A percentile compares a stretch with the other conserved stretches of the same genome.
Evolutionary conservation across 2,888 invertebrate species (phyloP).

Genomic region (Ophonus ardosiacus): DNA sequence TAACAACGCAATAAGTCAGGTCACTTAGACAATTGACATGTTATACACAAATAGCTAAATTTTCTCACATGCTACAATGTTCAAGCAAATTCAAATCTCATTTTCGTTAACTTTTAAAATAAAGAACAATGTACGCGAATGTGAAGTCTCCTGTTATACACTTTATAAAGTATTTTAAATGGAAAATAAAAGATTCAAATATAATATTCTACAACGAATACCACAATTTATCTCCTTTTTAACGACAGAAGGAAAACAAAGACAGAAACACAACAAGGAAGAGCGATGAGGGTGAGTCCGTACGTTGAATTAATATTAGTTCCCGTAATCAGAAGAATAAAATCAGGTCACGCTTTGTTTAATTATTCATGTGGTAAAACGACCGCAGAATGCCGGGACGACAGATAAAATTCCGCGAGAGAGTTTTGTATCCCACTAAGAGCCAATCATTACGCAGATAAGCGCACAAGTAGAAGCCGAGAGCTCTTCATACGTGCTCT

Average conservation of each 20-base stretch:
- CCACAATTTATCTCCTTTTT: not conserved
- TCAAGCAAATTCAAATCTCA: too few relatives aligned
- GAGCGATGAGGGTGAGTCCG: conserved; percentile 14
- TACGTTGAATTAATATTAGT: conserved; percentile 64
- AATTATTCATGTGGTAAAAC: conserved; percentile 63
- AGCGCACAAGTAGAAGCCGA: not conserved
- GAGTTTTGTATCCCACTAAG: conserved; percentile 42
- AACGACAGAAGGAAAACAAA: not conserved
- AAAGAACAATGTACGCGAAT: too few relatives aligned
- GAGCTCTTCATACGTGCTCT: conserved; percentile 22
- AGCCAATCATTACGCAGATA: conserved; percentile 51
- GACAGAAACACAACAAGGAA: conserved; percentile 5
- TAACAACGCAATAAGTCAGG: too few relatives aligned
- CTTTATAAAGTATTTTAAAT: too few relatives aligned
- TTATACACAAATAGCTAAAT: too few relatives aligned
- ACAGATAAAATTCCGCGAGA: conserved; percentile 12
- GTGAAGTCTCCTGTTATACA: too few relatives aligned
- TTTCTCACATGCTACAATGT: too few relatives aligned
- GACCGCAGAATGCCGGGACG: conserved; percentile 22
- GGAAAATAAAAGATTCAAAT: not conserved
- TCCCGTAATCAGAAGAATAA: conserved; percentile 63
- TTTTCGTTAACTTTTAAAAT: too few relatives aligned
- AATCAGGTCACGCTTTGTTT: conserved; percentile 61
- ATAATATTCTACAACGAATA: too few relatives aligned
- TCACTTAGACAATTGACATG: too few relatives aligned